These are phyloP conservation scores for Apotomis turbidana DNA, from an alignment of 2,888 invertebrate genomes.

Conservation along the genomic window DNA sequence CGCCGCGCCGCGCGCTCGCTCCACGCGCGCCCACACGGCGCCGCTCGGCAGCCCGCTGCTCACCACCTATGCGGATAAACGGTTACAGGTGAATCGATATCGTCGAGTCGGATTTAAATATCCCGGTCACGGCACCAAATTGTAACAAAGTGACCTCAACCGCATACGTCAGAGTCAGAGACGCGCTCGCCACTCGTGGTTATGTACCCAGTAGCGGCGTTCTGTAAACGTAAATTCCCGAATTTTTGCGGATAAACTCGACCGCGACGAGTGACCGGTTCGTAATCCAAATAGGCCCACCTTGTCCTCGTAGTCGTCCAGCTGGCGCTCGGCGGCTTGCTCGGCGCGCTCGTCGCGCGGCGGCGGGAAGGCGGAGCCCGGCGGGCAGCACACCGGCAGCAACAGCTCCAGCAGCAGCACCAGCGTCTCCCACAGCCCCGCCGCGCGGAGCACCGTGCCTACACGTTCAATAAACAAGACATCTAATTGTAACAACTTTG, in stretches of 20 bases:
- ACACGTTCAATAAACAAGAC: not conserved
- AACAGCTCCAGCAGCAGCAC: slow-evolving; percentile 88
- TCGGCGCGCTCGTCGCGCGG: slow-evolving; percentile 41
- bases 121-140: not conserved
- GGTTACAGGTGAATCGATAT: not conserved
- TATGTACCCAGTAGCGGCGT: too few relatives aligned
- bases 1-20: slow-evolving; percentile 88
- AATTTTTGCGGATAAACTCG: too few relatives aligned
- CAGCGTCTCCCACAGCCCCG: slow-evolving; percentile 89
- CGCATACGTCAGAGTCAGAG: too few relatives aligned
- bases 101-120: not conserved
- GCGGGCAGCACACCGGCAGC: slow-evolving; percentile 83
- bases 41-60: slow-evolving; percentile 87
- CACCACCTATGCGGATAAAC: slow-evolving; percentile 50
- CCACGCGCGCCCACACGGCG: slow-evolving; percentile 90
- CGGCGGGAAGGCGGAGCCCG: slow-evolving; percentile 53
- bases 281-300: slow-evolving; percentile 23
- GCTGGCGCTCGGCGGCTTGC: slow-evolving; percentile 41
- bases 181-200: too few relatives aligned
- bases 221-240: too few relatives aligned
- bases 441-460: slow-evolving; percentile 81
- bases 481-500: not conserved
- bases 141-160: not conserved
- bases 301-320: slow-evolving; percentile 51
- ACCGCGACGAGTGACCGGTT: too few relatives aligned